Evolutionary conservation across 2,113 vertebrate species (phyloP).

Genomic region (Heterocephalus glaber): DNA sequence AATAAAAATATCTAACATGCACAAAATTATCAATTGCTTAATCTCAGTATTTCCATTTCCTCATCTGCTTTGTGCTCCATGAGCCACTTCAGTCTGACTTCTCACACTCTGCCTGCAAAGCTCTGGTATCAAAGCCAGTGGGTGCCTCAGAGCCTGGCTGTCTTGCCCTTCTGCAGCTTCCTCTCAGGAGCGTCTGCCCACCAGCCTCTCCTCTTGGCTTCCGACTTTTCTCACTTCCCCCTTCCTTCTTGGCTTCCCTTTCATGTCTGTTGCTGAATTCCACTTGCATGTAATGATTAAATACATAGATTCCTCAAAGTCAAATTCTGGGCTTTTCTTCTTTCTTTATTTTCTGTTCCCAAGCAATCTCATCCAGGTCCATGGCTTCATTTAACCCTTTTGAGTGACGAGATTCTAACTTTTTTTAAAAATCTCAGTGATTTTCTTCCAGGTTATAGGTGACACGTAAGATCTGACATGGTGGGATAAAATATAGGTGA

Average conservation of each 20-base stretch:
- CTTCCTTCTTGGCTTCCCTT: not conserved
- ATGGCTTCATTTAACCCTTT: not conserved
- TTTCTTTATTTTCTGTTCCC: not conserved
- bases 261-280: not conserved
- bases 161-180: not conserved
- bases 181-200: not conserved
- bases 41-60: not conserved
- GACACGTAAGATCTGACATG: not conserved
- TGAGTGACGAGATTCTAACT: not conserved
- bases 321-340: not conserved
- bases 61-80: not conserved
- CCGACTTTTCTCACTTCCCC: not conserved
- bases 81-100: not conserved
- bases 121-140: not conserved
- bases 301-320: not conserved
- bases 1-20: not conserved
- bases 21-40: not conserved
- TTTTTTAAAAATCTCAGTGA: not conserved
- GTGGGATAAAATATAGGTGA: not conserved
- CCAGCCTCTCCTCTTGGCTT: not conserved
- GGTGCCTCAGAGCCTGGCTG: not conserved
- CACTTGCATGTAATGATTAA: not conserved
- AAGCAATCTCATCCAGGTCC: not conserved
- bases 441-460: not conserved
- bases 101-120: not conserved